Evolutionary conservation across 1,140 invertebrate species (phyloP).

Genomic region (Brevipalpus yothersi): DNA sequence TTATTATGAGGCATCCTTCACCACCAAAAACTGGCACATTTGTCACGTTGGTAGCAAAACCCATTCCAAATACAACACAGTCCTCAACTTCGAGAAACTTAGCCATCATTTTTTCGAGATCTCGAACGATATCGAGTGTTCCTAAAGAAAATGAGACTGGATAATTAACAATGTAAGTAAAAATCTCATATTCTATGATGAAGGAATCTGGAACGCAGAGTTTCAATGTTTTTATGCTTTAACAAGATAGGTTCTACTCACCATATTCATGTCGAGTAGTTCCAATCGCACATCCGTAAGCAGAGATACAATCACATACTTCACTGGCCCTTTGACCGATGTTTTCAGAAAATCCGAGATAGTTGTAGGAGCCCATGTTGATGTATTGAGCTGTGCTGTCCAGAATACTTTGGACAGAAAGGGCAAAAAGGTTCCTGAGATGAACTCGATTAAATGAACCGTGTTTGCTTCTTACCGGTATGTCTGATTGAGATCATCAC

Average conservation of each 20-base stretch:
- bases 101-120: constrained; percentile 63
- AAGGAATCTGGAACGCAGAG: neutral
- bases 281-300: constrained; percentile 39
- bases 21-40: constrained; percentile 66
- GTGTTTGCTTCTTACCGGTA: constrained; percentile 11
- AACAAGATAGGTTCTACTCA: neutral
- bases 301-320: constrained; percentile 31
- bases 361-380: constrained; percentile 82
- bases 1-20: constrained; percentile 63
- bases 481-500: constrained; percentile 66
- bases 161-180: constrained; percentile 11
- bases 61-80: constrained; percentile 90
- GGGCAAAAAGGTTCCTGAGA: no score
- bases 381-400: constrained; percentile 20
- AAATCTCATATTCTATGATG: constrained; percentile 30
- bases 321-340: constrained; percentile 43
- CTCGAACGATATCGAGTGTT: constrained; percentile 32
- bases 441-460: no score
- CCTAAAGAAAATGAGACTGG: constrained; percentile 45
- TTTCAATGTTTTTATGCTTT: no score
- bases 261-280: constrained; percentile 36
- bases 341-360: constrained; percentile 62
- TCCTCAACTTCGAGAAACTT: constrained; percentile 79
- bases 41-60: constrained; percentile 88
- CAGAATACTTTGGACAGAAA: constrained; percentile 2